Conservation (phyloP, 1,140 invertebrate species). For the Gyrodactylus salaris region DNA sequence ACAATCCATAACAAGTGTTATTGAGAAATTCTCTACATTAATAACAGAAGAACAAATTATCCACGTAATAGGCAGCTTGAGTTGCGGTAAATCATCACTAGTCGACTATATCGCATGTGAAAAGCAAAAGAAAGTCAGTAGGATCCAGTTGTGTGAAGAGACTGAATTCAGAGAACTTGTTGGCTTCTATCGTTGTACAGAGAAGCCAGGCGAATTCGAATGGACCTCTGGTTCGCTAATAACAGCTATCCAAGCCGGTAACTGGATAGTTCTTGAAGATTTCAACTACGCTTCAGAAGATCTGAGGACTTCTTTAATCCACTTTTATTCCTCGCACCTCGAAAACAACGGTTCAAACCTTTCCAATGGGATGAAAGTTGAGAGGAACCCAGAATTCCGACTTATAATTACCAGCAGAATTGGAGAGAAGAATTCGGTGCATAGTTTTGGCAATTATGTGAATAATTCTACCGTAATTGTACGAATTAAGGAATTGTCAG, state of each 20-base stretch:
- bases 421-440: not conserved
- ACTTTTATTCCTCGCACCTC: conserved; percentile 32
- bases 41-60: conserved; percentile 15
- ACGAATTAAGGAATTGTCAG: not conserved
- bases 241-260: conserved; percentile 44
- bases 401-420: not conserved
- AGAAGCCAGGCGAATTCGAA: conserved; percentile 73
- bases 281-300: conserved; percentile 66
- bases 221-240: conserved; percentile 47
- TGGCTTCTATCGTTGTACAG: conserved; percentile 70
- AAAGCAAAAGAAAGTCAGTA: conserved; percentile 24
- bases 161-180: conserved; percentile 67
- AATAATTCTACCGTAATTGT: not conserved
- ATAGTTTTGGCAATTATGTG: conserved; percentile 1
- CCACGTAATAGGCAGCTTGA: conserved; percentile 53
- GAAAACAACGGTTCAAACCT: not conserved
- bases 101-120: conserved; percentile 44
- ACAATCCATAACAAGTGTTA: not conserved
- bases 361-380: not conserved
- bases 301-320: conserved; percentile 47
- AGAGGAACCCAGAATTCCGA: not conserved
- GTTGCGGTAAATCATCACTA: conserved; percentile 62
- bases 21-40: not conserved
- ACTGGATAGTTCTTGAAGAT: conserved; percentile 77
- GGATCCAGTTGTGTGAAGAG: conserved; percentile 75